Base-by-base conservation (phyloP, 2,888 invertebrate genomes). In the Trachelus tabidus region DNA sequence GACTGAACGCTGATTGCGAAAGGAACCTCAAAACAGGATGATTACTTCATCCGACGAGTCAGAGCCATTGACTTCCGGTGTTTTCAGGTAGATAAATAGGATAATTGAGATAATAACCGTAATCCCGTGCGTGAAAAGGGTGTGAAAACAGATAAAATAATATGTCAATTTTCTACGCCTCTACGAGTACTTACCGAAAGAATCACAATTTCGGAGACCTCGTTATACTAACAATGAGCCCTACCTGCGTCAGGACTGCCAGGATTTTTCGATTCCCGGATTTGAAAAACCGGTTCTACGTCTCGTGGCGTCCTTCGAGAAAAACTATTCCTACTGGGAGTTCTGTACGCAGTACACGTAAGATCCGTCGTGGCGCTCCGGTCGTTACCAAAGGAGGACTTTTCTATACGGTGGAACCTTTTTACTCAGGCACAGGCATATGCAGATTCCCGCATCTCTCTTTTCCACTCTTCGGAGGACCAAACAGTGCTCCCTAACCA, bases 361-460 rank as follows among this genome's bases (percentile, higher is more conserved):
- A 56, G 56, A 56, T 15, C 56, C 56, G 9, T 9, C 23, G 23
- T 56, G 23, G 56, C 56, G 56, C 56, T 56, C 56, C 56, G 6
- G 9, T 56, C 56, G 23, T 56, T 23, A 56, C 56, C 56, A 23
- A 9, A 56, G 23, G 56, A 56, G 56, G 23, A 40, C 23, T 56
- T 56, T 56, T 23, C 56, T 56, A 23, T 56, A 56, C 56, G 56
- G 56, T 23, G 6, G 23, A 56, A 23, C 56, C 23, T 56, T 56
- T 56, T 56, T 56, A 56, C 9, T 71, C 71, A 2, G 23, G 71
- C 23, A 31, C 30, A 33, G 71, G 12, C 35, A 35, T 74, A 78
- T 76, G 68, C 69, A 69, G 81, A 81, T 83, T 82, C 80, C 82
- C 85, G 85, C 82, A 81, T 83, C 79, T 83, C 80, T 76, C 76